These are phyloP conservation scores for Sphecodes monilicornis DNA, from an alignment of 2,888 invertebrate species.

Conservation along the genomic window DNA sequence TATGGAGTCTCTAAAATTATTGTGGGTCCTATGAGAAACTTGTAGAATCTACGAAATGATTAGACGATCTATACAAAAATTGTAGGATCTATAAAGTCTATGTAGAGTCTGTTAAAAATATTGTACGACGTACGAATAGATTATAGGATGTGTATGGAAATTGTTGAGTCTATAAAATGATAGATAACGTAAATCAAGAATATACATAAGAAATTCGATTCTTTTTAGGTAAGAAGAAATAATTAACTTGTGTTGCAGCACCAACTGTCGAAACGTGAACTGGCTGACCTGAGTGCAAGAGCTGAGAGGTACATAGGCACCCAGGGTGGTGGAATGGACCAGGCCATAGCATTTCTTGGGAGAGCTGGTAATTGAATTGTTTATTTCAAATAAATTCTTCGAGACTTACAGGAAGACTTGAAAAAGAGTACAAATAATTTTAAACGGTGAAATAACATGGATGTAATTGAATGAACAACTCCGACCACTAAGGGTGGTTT, in stretches of 20 bases:
- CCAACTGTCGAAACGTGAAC: constrained; percentile 85
- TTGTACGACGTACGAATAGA: too few relatives aligned
- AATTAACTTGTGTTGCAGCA: constrained; percentile 45
- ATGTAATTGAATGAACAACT: neutral
- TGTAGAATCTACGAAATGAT: too few relatives aligned
- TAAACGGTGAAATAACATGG: neutral
- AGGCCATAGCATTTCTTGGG: constrained; percentile 98
- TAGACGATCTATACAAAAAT: too few relatives aligned
- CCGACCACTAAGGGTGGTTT: neutral
- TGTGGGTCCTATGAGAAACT: too few relatives aligned
- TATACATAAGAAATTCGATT: neutral
- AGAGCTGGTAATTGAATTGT: constrained; percentile 86
- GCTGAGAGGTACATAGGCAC: constrained; percentile 98
- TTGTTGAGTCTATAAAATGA: too few relatives aligned
- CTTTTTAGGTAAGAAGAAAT: neutral
- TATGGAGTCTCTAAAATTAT: neutral
- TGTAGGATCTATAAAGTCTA: too few relatives aligned
- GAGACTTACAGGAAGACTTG: neutral
- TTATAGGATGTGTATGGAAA: too few relatives aligned
- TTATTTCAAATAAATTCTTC: neutral
- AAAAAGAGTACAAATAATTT: neutral
- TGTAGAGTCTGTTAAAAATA: too few relatives aligned
- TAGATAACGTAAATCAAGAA: too few relatives aligned
- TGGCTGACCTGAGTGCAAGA: constrained; percentile 95
- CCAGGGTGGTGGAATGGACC: constrained; percentile 99